These are phyloP conservation scores for Drosophila fuyamai DNA, from an alignment of 1,140 invertebrate species.

Conservation along the genomic window DNA sequence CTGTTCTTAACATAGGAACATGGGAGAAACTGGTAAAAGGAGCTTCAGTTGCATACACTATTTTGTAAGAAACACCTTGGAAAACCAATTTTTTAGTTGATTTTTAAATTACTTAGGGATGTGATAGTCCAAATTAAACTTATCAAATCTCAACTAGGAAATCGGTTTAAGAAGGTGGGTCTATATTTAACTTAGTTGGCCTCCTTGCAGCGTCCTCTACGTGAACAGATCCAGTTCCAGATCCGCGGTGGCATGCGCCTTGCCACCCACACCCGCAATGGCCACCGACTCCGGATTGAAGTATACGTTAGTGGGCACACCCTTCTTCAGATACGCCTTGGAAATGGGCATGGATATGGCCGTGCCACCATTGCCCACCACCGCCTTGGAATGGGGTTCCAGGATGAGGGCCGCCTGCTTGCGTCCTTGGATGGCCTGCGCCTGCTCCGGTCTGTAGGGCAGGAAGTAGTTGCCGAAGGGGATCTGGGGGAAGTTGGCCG, in stretches of 20 bases:
- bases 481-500: constrained; percentile 72
- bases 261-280: constrained; percentile 89
- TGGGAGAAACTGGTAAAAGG: constrained; percentile 14
- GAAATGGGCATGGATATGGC: constrained; percentile 89
- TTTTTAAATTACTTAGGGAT: not conserved
- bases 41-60: constrained; percentile 24
- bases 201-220: constrained; percentile 16
- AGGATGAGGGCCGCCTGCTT: constrained; percentile 86
- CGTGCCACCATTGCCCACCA: constrained; percentile 87
- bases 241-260: constrained; percentile 89
- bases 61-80: not conserved
- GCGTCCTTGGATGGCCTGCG: constrained; percentile 49
- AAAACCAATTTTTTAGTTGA: not conserved
- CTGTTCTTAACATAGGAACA: constrained; percentile 65
- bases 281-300: constrained; percentile 89
- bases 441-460: constrained; percentile 58
- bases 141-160: not conserved
- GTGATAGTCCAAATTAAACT: not conserved
- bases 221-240: constrained; percentile 85
- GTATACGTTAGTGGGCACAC: constrained; percentile 86
- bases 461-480: constrained; percentile 77
- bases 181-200: constrained; percentile 14
- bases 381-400: constrained; percentile 87
- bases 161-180: not conserved
- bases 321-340: constrained; percentile 86